Percentiles rank a stretch among this genome's conserved stretches.
phyloP scores from a whole-genome alignment of 2,888 invertebrate genomes.

The Venusia cambrica region DNA sequence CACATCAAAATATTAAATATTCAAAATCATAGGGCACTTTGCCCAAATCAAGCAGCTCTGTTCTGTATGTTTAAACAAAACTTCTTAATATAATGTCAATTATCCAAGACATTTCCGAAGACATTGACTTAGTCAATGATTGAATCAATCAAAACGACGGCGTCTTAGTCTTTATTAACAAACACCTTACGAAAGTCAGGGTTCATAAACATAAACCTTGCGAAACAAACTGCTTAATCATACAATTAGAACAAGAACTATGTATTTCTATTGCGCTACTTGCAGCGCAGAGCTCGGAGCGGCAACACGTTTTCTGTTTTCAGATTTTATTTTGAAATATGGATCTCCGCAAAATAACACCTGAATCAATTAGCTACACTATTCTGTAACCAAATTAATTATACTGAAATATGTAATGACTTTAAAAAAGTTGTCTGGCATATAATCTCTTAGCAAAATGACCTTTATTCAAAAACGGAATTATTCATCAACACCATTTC shows the following conservation, averaged over 20 bases:
- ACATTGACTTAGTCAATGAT: no score
- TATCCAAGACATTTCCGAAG: no score
- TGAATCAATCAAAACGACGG: constrained; percentile 4
- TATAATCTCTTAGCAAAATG: background rate
- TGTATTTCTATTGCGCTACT: constrained; percentile 2
- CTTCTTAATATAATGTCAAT: background rate
- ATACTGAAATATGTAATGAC: background rate
- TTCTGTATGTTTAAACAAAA: background rate
- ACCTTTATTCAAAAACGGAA: constrained; percentile 2
- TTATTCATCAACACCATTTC: background rate
- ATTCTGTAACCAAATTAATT: background rate
- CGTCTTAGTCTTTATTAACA: background rate
- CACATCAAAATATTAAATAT: no score
- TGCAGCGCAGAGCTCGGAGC: no score
- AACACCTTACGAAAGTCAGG: background rate
- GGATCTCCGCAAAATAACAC: background rate
- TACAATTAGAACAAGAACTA: background rate
- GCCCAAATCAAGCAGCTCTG: no score
- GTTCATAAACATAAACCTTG: background rate
- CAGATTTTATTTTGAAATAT: background rate
- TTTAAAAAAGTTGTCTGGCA: constrained; percentile 1
- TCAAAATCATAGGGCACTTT: no score
- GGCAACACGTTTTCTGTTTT: no score
- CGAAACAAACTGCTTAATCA: constrained; percentile 2
- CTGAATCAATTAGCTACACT: background rate